Evolutionary conservation across 2,888 invertebrate species (phyloP), one percentile per base, ranked within the genome.

Genomic region (Oligia strigilis): DNA sequence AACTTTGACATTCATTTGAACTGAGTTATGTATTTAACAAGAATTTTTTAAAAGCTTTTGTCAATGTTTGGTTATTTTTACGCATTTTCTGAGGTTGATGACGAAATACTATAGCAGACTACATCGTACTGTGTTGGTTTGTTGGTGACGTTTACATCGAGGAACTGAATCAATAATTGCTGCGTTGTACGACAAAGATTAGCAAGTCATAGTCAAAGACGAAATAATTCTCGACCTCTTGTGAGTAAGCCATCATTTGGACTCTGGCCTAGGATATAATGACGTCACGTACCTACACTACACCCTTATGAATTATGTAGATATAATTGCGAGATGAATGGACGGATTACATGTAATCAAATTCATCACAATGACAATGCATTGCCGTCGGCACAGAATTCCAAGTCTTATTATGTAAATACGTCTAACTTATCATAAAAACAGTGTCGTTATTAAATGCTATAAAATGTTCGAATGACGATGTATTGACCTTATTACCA

Each of bases 1-100:
- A 73, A 77, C 75, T 72, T 71, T 75, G 86, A 82, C 83, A 73
- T 72, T 73, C 75, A 58, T 72, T 72, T 75, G 23, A 62, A 49
- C 67, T 70, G 67, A 65, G 72, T 76, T 80, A 72, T 75, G 66
- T 75, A 65, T 69, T 72, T 72, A 66, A 86, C 77, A 72, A 75
- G 71, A 71, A 72, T 75, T 82, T 77, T 52, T 86, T 64, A n/a
- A 72, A 58, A 72, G 14, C 11, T 62, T 69, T 43, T 75, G 72
- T 64, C 72, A 66, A 70, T 78, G 19, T 82, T 86, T 73, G 65
- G 0, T 75, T 73, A 58, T 86, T 69, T 66, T 62, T 75, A 77
- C 65, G 62, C 49, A 69, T 70, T 69, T 73, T 72, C 40, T 76
- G 62, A 75, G 77, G 71, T 74, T 67, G 36, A 14, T 86, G 67